Percentiles rank a stretch among this genome's conserved stretches.
Evolutionary conservation across 2,888 invertebrate species (phyloP).

Genomic region (Tenthredo notha): DNA sequence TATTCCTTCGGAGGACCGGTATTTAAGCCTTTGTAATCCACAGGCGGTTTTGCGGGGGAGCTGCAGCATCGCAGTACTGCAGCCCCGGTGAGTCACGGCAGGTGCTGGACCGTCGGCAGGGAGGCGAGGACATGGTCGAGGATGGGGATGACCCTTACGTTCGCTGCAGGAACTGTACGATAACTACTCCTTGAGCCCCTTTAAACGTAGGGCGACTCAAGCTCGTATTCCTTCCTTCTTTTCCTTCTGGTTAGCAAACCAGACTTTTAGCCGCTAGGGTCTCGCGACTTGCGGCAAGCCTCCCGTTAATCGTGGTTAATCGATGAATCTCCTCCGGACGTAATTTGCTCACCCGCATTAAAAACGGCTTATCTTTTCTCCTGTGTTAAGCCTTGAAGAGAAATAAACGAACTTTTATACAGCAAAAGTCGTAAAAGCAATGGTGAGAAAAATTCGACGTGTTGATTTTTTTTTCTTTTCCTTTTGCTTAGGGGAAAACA

Average conservation of each 20-base stretch:
- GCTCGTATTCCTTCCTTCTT: conserved; percentile 57
- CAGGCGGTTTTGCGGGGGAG: conserved; percentile 75
- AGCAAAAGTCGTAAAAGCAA: neutral
- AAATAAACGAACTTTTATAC: neutral
- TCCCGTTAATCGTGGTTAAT: conserved; percentile 38
- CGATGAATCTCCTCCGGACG: conserved; percentile 26
- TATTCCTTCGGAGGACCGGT: conserved; percentile 70
- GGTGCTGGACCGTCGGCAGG: conserved; percentile 66
- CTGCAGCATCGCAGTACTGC: conserved; percentile 57
- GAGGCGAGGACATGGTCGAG: conserved; percentile 61
- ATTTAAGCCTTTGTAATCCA: conserved; percentile 76
- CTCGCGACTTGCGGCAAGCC: conserved; percentile 17
- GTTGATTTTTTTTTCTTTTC: neutral
- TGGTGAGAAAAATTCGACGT: neutral
- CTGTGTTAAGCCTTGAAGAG: neutral
- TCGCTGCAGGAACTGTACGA: conserved; percentile 52
- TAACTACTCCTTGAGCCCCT: conserved; percentile 54
- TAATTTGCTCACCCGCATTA: conserved; percentile 28
- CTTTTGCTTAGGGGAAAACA: neutral
- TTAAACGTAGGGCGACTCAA: conserved; percentile 57
- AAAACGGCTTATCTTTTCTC: neutral
- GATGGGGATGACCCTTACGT: conserved; percentile 56
- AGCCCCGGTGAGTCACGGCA: conserved; percentile 74
- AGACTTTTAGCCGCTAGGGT: conserved; percentile 1
- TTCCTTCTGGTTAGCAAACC: conserved; percentile 47